Evolutionary conservation across 2,888 invertebrate genomes (phyloP), one percentile per base, ranked within the genome.

Genomic region (Mesochorus sp.): DNA sequence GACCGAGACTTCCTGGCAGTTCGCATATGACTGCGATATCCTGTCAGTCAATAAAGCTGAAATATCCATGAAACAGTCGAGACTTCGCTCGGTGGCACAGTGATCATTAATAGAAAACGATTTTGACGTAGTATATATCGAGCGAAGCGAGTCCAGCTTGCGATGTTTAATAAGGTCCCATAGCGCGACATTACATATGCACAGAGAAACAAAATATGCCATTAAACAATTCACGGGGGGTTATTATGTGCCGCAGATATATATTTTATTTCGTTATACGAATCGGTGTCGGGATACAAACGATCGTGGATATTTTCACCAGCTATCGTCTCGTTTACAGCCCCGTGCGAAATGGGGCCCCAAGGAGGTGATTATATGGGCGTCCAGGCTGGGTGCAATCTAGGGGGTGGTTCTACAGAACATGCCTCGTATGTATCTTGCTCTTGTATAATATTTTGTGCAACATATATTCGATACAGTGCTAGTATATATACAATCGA

Each of bases 311-410:
- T 68, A 37, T 57, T 37, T 28, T 14, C 34, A 19, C 34, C 26
- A 17, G 28, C 44, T 39, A 4, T 19, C 17, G 44, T 28, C 5
- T 24, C 39, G 26, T 26, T 17, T 64, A 57, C 28, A 49, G 61
- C 55, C 82, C 82, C 81, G 83, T 82, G 86, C 83, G 86, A 85
- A 87, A 80, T 89, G 83, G 88, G 86, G 84, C 87, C 89, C 89
- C 83, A 88, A 90, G 89, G 89, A 89, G 87, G 81, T 87, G 88
- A 89, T 90, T 90, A 90, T 81, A 83, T n/a, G n/a, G n/a, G 75
- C 76, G 57, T 39, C 61, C 70, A 62, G 28, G 49, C 67, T 59
- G 71, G n/a, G n/a, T 53, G 51, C 59, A 61, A 53, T 66, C 62
- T 4, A 10, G 51, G 37, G 53, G 39, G n/a, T 12, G 12, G 39